phyloP scores from a whole-genome alignment of 1,140 invertebrate genomes.

The Heliconius himera region DNA sequence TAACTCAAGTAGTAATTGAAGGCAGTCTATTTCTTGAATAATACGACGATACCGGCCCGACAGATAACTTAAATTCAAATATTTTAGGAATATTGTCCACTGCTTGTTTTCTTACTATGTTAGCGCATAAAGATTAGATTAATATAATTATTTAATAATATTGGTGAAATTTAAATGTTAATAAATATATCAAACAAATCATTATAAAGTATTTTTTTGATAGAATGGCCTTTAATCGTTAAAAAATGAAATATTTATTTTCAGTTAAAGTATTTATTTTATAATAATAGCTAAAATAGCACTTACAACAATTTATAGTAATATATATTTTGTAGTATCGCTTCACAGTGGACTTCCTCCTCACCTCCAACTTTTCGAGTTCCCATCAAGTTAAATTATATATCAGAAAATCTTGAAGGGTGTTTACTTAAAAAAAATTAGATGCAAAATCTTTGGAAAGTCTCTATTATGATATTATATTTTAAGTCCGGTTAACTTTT shows the following conservation, averaged over 20 bases:
- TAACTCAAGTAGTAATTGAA: neutral
- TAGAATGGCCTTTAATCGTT: too few relatives aligned
- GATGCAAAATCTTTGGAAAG: conserved; percentile 27
- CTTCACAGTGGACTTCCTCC: neutral
- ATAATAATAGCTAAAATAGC: neutral
- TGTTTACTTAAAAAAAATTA: conserved; percentile 27
- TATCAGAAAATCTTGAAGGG: conserved; percentile 24
- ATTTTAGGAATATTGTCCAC: neutral
- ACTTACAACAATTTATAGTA: neutral
- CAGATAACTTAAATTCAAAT: conserved; percentile 36
- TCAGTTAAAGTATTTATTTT: neutral
- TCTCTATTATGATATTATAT: neutral
- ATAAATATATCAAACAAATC: too few relatives aligned
- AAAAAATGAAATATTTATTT: too few relatives aligned
- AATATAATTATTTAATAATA: too few relatives aligned
- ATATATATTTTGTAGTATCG: neutral
- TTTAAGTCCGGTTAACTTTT: too few relatives aligned
- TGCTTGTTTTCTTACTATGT: neutral
- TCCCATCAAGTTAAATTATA: conserved; percentile 36
- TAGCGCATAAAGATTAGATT: neutral
- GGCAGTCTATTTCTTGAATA: conserved; percentile 28
- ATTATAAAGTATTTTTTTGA: too few relatives aligned
- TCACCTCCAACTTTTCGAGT: conserved; percentile 14
- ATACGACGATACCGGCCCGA: conserved; percentile 27
- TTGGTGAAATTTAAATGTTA: too few relatives aligned